phyloP scores from a whole-genome alignment of 2,888 invertebrate genomes.

The Papilio protenor region DNA sequence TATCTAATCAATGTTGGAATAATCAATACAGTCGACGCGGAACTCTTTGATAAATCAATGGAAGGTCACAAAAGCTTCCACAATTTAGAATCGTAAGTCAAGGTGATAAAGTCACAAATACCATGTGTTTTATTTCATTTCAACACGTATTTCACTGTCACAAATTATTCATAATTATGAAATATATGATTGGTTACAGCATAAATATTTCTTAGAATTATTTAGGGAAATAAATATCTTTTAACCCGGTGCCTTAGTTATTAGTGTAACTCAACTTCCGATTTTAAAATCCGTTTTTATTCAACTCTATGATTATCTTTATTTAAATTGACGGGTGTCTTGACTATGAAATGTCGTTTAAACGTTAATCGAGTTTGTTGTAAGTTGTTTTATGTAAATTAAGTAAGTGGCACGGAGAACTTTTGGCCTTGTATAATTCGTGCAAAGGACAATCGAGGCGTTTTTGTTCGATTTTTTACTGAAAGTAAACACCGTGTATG shows the following conservation, averaged over 20 bases:
- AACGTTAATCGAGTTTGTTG: constrained; percentile 18
- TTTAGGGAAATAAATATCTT: constrained; percentile 30
- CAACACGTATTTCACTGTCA: neutral
- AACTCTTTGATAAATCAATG: constrained; percentile 28
- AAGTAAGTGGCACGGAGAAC: constrained; percentile 27
- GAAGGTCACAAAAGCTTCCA: constrained; percentile 25
- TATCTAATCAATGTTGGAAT: constrained; percentile 35
- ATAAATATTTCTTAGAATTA: constrained; percentile 28
- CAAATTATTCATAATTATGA: constrained; percentile 37
- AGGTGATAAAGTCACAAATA: constrained; percentile 6
- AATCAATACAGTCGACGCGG: constrained; percentile 31
- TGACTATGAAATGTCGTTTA: constrained; percentile 21
- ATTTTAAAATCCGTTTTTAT: constrained; percentile 27
- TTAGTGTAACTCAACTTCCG: constrained; percentile 26
- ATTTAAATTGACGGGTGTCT: constrained; percentile 27
- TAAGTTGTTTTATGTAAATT: constrained; percentile 35
- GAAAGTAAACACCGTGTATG: constrained; percentile 13
- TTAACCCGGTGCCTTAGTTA: constrained; percentile 39
- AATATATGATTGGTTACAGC: constrained; percentile 31
- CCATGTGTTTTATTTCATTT: neutral
- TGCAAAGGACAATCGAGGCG: neutral
- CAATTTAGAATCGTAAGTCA: constrained; percentile 17
- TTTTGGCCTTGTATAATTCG: constrained; percentile 38
- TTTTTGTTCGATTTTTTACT: constrained; percentile 25
- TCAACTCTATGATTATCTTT: constrained; percentile 1